Evolutionary conservation across 2,888 invertebrate species (phyloP), one percentile per base, ranked within the genome.

Genomic region (Drosophila nr. perissopoda): DNA sequence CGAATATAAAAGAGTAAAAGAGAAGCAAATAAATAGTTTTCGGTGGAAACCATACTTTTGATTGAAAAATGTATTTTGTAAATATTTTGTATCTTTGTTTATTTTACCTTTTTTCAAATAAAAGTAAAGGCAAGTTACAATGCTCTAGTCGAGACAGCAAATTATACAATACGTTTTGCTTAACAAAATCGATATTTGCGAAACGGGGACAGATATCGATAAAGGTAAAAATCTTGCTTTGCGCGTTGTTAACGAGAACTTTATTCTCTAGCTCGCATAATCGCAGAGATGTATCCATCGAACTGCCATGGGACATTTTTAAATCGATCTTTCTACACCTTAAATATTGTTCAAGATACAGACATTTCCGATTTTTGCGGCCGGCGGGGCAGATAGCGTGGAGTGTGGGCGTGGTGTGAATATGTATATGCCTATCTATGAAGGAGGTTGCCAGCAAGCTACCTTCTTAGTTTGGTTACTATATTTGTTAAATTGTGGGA

Each of bases 21-120:
- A 8, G 0, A 16, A 5, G 4, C 4, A 25, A 53, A 51, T 49
- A 49, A 65, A 13, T 25, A 36, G 38, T 21, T 46, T 51, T 63
- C 40, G 58, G 38, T 63, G 53, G 38, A 63, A 36, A 31, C 10
- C 6, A 48, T 34, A n/a, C 27, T 48, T 27, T 29, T 33, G 27
- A 49, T 54, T 18, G 6, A 29, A 40, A 40, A 33, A n/a, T 2
- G 8, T 33, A 13, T 11, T 21, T 40, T 10, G 21, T 0, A 16
- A 8, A 56, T 40, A 40, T n/a, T 29, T 8, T 18, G 18, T 27
- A 10, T 10, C 2, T 8, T 27, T 27, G 2, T 27, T 10, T 2
- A 29, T 10, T 40, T 38, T 4, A 10, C 4, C 1, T 42, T 42
- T 21, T 40, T n/a, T 36, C 16, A 16, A 36, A 36, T 36, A 16